Base-by-base conservation (phyloP, 2,797 vertebrate genomes). In the Danio tinwini region DNA sequence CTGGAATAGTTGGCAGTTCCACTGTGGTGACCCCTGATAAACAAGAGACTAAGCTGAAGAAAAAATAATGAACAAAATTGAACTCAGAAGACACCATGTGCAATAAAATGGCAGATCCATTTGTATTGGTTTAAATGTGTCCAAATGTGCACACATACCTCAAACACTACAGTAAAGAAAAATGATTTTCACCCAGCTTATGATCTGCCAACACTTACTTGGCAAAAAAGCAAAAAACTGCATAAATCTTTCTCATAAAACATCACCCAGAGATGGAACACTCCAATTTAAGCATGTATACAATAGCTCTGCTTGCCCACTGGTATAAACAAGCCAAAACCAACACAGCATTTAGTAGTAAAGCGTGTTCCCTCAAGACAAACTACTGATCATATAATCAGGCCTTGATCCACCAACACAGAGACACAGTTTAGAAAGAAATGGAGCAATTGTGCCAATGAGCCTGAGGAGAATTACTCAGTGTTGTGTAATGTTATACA, bases 371-470 rank as follows among this genome's bases (percentile, higher is more conserved):
- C 81, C 80, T 52, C 16, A 45, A 84, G 49, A 74, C 55, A 84
- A 83, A 40, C 29, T 79, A 13, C 56, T 39, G 75, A 85, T 82
- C 55, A 52, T 58, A 59, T 79, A 79, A 82, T 88, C 83, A 74
- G 55, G 74, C 72, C 78, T 49, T 74, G 42, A 64, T 59, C 52
- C 75, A 58, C 29, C 29, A 55, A 72, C 67, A 78, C 65, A 84
- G 56, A 79, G 71, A 76, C 72, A 55, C 37, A 21, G 53, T 70
- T 75, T 67, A 69, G 52, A 76, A 47, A 12, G 50, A 81, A 78
- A 29, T 29, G 1, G 29, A 29, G 29, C 3, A 29, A 29, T 29
- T 29, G 29, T 29, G 29, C 29, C 29, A 29, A 29, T 29, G 29
- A 29, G 29, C 29, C 29, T 29, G 29, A 29, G 29, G 29, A 29